Percentiles rank a stretch among this genome's conserved stretches.
Evolutionary conservation across 2,888 invertebrate genomes (phyloP).

Genomic region (Luffia ferchaultella): DNA sequence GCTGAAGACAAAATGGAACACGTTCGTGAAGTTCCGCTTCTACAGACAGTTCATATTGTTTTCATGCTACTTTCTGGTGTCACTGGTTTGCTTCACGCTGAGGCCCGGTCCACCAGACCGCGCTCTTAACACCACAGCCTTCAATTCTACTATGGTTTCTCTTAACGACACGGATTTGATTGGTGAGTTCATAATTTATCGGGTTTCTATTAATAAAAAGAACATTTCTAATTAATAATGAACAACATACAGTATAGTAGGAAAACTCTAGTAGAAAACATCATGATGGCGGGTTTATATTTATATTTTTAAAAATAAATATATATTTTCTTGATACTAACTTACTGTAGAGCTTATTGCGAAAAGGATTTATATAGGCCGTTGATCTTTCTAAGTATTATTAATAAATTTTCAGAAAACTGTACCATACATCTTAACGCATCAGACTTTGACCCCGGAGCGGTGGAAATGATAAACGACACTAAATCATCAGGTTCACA

Average conservation of each 20-base stretch:
- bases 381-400: no score
- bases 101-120: constrained; percentile 80
- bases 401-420: constrained; percentile 46
- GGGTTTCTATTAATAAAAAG: constrained; percentile 31
- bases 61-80: constrained; percentile 88
- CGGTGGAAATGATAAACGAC: constrained; percentile 36
- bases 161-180: constrained; percentile 35
- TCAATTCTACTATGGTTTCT: constrained; percentile 34
- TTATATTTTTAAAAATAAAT: constrained; percentile 11
- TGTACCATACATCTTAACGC: constrained; percentile 32
- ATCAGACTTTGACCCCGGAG: constrained; percentile 32
- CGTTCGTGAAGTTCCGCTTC: constrained; percentile 94
- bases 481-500: constrained; percentile 28
- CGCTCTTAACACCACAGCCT: constrained; percentile 34
- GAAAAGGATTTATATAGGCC: no score
- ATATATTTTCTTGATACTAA: constrained; percentile 14
- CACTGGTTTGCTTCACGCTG: constrained; percentile 86
- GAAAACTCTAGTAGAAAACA: no score
- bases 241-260: no score
- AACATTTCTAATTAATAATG: no score
- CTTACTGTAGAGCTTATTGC: constrained; percentile 11
- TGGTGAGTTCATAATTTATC: constrained; percentile 16
- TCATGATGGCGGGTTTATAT: constrained; percentile 3
- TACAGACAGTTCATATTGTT: constrained; percentile 93
- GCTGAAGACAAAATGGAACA: constrained; percentile 96